Base-by-base conservation (phyloP, 2,888 invertebrate species). In the Aporophyla lueneburgensis region DNA sequence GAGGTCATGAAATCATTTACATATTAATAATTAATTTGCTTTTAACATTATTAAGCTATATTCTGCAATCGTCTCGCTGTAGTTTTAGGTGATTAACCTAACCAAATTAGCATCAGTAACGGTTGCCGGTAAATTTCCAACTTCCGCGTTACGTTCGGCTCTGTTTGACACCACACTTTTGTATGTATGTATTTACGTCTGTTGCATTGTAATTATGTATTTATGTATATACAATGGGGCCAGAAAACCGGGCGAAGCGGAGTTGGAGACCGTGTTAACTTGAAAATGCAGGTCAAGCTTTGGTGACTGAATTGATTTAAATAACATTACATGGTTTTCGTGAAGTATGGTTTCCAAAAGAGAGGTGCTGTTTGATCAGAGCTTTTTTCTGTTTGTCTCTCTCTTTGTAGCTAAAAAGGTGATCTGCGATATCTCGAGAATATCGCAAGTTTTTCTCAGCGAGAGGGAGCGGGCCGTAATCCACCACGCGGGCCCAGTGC, bases 111-210 rank as follows among this genome's bases (percentile, higher is more conserved):
- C 91, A 92, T 90, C 85, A 75, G 80, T 85, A 87, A 89, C 87
- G 84, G 85, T 65, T 83, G 86, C 74, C 76, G 40, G 84, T 87
- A 88, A 88, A 91, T 88, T 88, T 86, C 87, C 88, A 85, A 92
- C 93, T 92, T 93, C 93, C 93, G 92, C 81, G 80, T 77, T 78
- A 76, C 89, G 93, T 94, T 94, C 91, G 82, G 93, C 91, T 94
- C 94, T 94, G 95, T 92, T 95, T 94, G 91, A 90, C 90, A 91
- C 74, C 43, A 67, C 74, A 89, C 83, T 85, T 87, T 90, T 90
- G 91, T 88, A 85, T 89, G 86, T 84, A 84, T 88, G 81, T 86
- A 69, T 84, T 81, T 85, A 80, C 79, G 84, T 76, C 71, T 81
- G 78, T 87, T 89, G 82, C 71, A 83, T 80, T 80, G 81, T 82